Evolutionary conservation across 2,888 invertebrate genomes (phyloP).

Genomic region (Pardosa pseudoannulata): DNA sequence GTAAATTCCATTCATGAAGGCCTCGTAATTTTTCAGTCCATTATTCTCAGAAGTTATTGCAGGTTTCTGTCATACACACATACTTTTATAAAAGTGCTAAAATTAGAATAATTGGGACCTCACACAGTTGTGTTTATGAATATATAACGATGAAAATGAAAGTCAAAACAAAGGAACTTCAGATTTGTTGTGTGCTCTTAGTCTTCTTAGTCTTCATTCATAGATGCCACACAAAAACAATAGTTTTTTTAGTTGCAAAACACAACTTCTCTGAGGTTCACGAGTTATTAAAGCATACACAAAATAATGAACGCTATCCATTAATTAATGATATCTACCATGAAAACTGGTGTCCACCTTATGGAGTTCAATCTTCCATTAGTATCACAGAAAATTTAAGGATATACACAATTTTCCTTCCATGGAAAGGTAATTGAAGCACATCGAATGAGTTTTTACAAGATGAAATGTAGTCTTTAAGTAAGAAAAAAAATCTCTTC

Average conservation of each 20-base stretch:
- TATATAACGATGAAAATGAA: background rate
- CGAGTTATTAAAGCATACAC: too few relatives aligned
- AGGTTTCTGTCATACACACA: too few relatives aligned
- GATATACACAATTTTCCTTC: background rate
- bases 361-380: background rate
- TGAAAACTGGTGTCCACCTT: background rate
- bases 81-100: too few relatives aligned
- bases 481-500: constrained; percentile 10
- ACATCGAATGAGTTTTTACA: background rate
- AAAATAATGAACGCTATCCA: background rate
- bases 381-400: constrained; percentile 8
- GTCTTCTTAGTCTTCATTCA: too few relatives aligned
- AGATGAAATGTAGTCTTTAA: constrained; percentile 16
- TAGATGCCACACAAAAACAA: too few relatives aligned
- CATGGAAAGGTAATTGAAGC: background rate
- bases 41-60: too few relatives aligned
- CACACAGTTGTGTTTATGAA: background rate
- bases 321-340: background rate
- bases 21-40: too few relatives aligned
- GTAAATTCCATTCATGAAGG: too few relatives aligned
- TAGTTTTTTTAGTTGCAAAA: background rate
- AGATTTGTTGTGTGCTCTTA: background rate
- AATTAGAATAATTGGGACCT: too few relatives aligned
- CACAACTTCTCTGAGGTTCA: background rate
- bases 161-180: background rate